Conservation (phyloP, 2,113 vertebrate species). For the Tachysurus fulvidraco region DNA sequence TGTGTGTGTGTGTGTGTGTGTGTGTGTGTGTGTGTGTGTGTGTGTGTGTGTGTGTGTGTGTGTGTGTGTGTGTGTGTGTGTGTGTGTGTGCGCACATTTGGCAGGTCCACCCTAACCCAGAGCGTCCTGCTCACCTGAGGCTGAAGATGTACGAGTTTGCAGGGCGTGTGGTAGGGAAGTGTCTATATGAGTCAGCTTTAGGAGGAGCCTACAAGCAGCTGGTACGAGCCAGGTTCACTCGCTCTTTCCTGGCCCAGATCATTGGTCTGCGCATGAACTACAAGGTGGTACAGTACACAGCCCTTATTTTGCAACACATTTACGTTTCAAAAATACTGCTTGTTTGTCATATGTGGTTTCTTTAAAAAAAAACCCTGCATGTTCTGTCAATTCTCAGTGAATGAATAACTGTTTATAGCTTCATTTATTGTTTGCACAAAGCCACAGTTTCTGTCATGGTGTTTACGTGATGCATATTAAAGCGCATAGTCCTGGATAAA, state of each 20-base stretch:
- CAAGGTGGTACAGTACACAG: slow-evolving; percentile 73
- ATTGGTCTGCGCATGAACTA: slow-evolving; percentile 99
- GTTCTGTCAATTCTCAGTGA: background rate
- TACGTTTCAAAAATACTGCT: background rate
- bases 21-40: background rate
- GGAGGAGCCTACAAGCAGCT: slow-evolving; percentile 94
- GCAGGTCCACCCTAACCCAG: slow-evolving; percentile 94
- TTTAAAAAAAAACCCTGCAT: background rate
- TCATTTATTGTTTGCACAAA: slow-evolving; percentile 20
- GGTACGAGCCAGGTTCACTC: slow-evolving; percentile 93
- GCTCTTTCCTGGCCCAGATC: slow-evolving; percentile 97
- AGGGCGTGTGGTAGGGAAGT: slow-evolving; percentile 92
- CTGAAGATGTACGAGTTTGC: slow-evolving; percentile 96
- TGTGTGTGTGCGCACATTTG: slow-evolving; percentile 8
- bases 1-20: background rate
- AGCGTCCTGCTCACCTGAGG: slow-evolving; percentile 81
- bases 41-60: background rate
- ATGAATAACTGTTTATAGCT: background rate
- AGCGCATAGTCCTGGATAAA: background rate
- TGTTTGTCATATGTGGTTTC: background rate
- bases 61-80: background rate
- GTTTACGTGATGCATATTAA: slow-evolving; percentile 50
- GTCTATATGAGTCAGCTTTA: slow-evolving; percentile 94
- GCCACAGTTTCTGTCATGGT: slow-evolving; percentile 50
- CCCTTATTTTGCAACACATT: background rate